Evolutionary conservation across 1,140 invertebrate genomes (phyloP).

Genomic region (Leptoteleia sp.): DNA sequence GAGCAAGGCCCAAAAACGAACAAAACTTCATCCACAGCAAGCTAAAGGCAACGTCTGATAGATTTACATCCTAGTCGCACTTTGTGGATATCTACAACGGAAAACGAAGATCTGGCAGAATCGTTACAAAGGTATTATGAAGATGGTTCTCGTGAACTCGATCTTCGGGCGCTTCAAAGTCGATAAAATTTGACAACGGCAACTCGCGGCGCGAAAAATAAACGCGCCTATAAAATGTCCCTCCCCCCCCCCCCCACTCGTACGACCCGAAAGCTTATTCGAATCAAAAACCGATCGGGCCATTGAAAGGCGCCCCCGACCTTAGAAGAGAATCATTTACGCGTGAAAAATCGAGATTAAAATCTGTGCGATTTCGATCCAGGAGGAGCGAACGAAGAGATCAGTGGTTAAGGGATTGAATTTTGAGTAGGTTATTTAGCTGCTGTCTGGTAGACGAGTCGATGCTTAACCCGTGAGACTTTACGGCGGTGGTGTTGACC

Average conservation of each 20-base stretch:
- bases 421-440: slow-evolving; percentile 67
- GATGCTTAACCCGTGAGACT: slow-evolving; percentile 72
- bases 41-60: slow-evolving; percentile 77
- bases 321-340: slow-evolving; percentile 17
- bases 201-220: too few relatives aligned
- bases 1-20: slow-evolving; percentile 79
- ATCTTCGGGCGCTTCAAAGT: neutral
- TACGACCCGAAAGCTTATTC: too few relatives aligned
- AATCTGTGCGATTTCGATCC: slow-evolving; percentile 25
- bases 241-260: too few relatives aligned
- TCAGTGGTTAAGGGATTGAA: slow-evolving; percentile 56
- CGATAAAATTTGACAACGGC: neutral
- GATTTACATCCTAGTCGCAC: slow-evolving; percentile 79
- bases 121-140: slow-evolving; percentile 46
- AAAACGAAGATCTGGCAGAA: slow-evolving; percentile 65
- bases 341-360: slow-evolving; percentile 38
- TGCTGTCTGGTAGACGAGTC: slow-evolving; percentile 44
- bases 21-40: slow-evolving; percentile 75
- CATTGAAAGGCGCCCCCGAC: neutral
- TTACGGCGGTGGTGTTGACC: slow-evolving; percentile 72
- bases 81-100: slow-evolving; percentile 76
- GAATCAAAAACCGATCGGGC: neutral
- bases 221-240: too few relatives aligned
- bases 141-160: neutral
- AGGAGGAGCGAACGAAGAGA: slow-evolving; percentile 27